These are phyloP conservation scores for Pasiphila rectangulata DNA, from an alignment of 2,888 invertebrate genomes.

Conservation along the genomic window DNA sequence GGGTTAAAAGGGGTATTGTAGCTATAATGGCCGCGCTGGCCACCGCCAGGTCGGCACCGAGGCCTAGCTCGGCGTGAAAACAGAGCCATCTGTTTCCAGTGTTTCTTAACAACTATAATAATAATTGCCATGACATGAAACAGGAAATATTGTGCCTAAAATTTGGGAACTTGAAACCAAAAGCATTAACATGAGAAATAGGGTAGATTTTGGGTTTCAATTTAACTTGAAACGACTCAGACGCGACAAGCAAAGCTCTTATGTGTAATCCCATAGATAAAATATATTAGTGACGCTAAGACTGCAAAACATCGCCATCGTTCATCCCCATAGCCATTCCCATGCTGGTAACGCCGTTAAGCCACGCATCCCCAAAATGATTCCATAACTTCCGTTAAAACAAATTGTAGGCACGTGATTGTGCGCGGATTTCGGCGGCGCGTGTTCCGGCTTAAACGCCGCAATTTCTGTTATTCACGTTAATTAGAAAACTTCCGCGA, in stretches of 20 bases:
- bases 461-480: conserved; percentile 24
- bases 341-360: no score
- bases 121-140: background rate
- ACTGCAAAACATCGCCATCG: no score
- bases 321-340: no score
- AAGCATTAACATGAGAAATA: background rate
- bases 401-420: conserved; percentile 19
- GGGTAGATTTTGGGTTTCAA: background rate
- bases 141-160: background rate
- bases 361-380: background rate
- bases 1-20: conserved; percentile 30
- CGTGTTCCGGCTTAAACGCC: conserved; percentile 10
- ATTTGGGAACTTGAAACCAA: background rate
- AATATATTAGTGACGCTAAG: no score
- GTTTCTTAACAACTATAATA: no score
- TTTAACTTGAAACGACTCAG: background rate
- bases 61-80: conserved; percentile 3
- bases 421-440: conserved; percentile 5
- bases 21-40: conserved; percentile 13
- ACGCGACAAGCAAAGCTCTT: no score
- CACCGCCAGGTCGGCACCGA: conserved; percentile 1
- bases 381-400: conserved; percentile 6
- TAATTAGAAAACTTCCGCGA: conserved; percentile 29
- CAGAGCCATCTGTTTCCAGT: background rate
- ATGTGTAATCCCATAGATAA: no score